Base-by-base conservation (phyloP, 1,140 invertebrate species). In the Trachymyrmex septentrionalis region DNA sequence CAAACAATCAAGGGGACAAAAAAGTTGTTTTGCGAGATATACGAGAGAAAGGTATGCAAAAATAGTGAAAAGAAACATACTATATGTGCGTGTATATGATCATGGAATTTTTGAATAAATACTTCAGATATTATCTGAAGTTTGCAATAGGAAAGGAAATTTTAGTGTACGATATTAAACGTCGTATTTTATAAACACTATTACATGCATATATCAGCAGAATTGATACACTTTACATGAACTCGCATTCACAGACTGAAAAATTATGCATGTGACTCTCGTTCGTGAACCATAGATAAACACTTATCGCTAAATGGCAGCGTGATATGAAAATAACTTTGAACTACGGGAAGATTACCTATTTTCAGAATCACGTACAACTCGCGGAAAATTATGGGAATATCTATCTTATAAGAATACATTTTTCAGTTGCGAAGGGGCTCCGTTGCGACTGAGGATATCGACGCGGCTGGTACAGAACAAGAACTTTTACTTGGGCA, bases 401-500 rank as follows among this genome's bases (percentile, higher is more conserved):
- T 71, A 69, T 67, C 67, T 71, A 81, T 81, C 77, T 71, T 50
- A 14, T 34, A 81, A 57, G 16, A 81, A 81, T 81, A 71, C 76
- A 69, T 71, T n/a, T 73, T 61, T 38, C 3, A 48, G 48, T 34
- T 30, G 34, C 10, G 38, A 73, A 27, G 64, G 53, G 53, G 14
- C 67, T 67, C 16, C 48, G 16, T 10, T 55, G 50, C 30, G 63
- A 53, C 19, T n/a, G 44, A 87, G 87, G 57, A 71, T 87, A 89
- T 90, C 85, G 88, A 90, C 55, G 50, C 50, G 61, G 21, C 57
- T 67, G 73, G 2, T 55, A 50, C 44, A 53, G 77, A 87, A 80
- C 57, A 72, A 85, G 91, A 92, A 92, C 89, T 92, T 89, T 93
- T 92, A 89, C 90, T 87, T 34, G 82, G 89, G 90, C 88, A 89